Percentiles rank a stretch among this genome's conserved stretches.
These are phyloP conservation scores for Lepidonotus clava DNA, from an alignment of 2,888 invertebrate genomes.

Conservation along the genomic window DNA sequence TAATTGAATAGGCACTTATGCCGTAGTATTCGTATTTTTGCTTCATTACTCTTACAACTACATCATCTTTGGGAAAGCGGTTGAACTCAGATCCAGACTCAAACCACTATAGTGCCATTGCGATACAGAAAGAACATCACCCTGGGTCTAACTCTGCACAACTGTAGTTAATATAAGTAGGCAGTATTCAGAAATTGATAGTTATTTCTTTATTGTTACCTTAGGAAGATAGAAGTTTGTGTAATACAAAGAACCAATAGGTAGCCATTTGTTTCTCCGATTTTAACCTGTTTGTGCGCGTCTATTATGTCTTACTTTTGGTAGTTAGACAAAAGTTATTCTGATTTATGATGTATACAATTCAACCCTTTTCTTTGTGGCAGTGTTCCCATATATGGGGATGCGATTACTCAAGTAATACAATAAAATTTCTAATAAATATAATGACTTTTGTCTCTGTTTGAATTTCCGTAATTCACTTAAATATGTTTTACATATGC, in stretches of 20 bases:
- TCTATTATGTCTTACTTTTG: background rate
- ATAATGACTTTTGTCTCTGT: background rate
- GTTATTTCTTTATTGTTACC: background rate
- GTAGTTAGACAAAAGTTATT: background rate
- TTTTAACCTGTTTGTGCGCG: background rate
- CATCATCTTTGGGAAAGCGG: too few relatives aligned
- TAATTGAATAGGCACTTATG: too few relatives aligned
- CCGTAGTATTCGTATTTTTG: too few relatives aligned
- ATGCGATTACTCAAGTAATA: background rate
- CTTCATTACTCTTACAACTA: too few relatives aligned
- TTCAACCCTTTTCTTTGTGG: background rate
- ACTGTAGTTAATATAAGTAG: background rate
- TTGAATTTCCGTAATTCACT: too few relatives aligned
- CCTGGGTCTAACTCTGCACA: background rate
- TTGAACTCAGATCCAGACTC: constrained; percentile 35
- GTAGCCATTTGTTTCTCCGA: background rate
- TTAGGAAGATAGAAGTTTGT: background rate
- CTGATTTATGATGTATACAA: background rate
- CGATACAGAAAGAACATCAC: background rate
- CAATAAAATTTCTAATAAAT: constrained; percentile 41
- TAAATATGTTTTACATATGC: too few relatives aligned
- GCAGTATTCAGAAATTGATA: background rate
- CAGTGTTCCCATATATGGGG: background rate
- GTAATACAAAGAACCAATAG: background rate
- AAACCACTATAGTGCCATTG: constrained; percentile 46